Conservation (phyloP, 2,797 vertebrate genomes). For the Garrulus glandarius region DNA sequence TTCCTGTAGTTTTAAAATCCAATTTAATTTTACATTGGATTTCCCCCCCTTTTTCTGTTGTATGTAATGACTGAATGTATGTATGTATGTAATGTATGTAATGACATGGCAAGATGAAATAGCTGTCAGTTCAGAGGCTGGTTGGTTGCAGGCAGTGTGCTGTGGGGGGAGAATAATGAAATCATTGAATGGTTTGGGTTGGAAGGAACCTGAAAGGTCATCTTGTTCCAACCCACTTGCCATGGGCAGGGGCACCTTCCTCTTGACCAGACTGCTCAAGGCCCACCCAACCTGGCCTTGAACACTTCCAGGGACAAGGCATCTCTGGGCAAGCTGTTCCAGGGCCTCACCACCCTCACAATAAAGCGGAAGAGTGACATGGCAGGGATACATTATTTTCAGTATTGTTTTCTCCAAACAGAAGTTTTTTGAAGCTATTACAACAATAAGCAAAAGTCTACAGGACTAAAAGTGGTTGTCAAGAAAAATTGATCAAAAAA, state of each 20-base stretch:
- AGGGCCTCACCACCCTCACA: background rate
- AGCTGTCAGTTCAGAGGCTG: background rate
- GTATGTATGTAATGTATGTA: too few species aligned
- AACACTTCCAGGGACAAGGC: background rate
- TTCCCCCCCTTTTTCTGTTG: rapidly evolving
- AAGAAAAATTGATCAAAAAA: background rate
- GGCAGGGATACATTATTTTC: background rate
- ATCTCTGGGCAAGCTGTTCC: background rate
- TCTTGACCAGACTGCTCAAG: background rate
- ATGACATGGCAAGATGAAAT: background rate
- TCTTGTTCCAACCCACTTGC: background rate
- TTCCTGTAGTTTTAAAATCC: background rate
- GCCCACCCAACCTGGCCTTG: background rate
- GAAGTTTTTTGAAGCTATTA: background rate
- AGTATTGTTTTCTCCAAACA: background rate
- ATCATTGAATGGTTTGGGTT: background rate
- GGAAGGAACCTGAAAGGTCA: background rate
- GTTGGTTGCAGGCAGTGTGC: background rate
- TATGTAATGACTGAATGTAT: background rate
- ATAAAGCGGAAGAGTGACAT: background rate
- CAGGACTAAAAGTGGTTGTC: background rate
- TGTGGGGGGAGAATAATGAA: background rate
- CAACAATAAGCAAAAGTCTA: background rate
- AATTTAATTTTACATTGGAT: background rate
- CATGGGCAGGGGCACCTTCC: background rate